Base-by-base conservation (phyloP, 1,140 invertebrate genomes). In the Calosoma granatense region DNA sequence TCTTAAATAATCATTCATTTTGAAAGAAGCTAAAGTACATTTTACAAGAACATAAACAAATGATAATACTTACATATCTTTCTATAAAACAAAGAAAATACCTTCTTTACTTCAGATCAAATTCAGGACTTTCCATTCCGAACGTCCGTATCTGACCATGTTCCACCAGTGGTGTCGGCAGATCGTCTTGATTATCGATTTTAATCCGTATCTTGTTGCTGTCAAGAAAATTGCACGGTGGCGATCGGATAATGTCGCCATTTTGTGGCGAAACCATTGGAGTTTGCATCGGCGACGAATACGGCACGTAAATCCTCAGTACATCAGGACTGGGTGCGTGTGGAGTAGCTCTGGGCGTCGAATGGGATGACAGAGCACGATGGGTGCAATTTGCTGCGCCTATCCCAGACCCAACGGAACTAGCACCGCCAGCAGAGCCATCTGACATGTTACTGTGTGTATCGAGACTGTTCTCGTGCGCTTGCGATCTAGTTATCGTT, bases 241-340 rank as follows among this genome's bases (percentile, higher is more conserved):
- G 71, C 67, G 56, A 63, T 60, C 26, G 57, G 58, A 60, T 61
- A 19, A 79, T 59, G 58, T 80, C 78, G 1, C 83, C 78, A 62
- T 76, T 81, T 63, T 71, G 82, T 59, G 76, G 76, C 39, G 61
- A 76, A 64, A 74, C 76, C 65, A 70, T 74, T 55, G 69, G 76
- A 20, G 70, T 72, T 15, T 72, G 68, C 47, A 70, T 59, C 2
- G 75, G 74, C 12, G 78, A 74, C 39, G 71, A 78, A 65, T 87
- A 87, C 4, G 85, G 84, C 30, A 88, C 86, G 69, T 86, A 87
- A 58, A 88, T 88, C 51, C 86, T 74, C 30, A 89, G 80, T 20
- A 86, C 77, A 68, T 88, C 86, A 9, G 82, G 84, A 63, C 77
- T 79, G 2, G 76, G 77, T 15, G 72, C 71, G 14, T 76, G 76